Evolutionary conservation across 1,140 invertebrate species (phyloP).

Genomic region (Oncopeltus fasciatus): DNA sequence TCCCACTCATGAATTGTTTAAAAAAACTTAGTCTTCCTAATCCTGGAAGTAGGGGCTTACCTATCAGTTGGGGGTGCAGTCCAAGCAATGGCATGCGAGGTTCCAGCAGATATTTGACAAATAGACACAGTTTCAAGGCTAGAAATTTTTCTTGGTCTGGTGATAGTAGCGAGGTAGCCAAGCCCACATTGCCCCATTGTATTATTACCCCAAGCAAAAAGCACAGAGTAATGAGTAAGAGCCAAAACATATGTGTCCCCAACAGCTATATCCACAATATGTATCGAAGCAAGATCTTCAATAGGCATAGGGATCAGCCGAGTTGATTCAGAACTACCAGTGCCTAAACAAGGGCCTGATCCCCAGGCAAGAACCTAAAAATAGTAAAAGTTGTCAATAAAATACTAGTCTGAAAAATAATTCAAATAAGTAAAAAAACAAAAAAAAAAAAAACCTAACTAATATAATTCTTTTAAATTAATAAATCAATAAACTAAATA

Average conservation of each 20-base stretch:
- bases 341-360: conserved; percentile 41
- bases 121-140: conserved; percentile 43
- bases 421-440: neutral
- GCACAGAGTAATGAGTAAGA: conserved; percentile 39
- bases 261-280: conserved; percentile 35
- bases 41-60: too few species aligned
- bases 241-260: conserved; percentile 47
- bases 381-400: too few species aligned
- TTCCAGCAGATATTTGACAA: conserved; percentile 49
- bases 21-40: too few species aligned
- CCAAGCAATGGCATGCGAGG: conserved; percentile 53
- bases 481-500: too few species aligned
- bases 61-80: conserved; percentile 41
- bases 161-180: conserved; percentile 47
- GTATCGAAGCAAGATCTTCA: conserved; percentile 29
- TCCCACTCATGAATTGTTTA: too few species aligned
- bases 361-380: conserved; percentile 49
- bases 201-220: conserved; percentile 55
- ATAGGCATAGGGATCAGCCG: conserved; percentile 30
- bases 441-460: neutral
- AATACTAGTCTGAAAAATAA: too few species aligned
- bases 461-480: too few species aligned
- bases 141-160: conserved; percentile 42
- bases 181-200: conserved; percentile 56
- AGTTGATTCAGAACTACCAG: conserved; percentile 40